These are phyloP conservation scores for Coluber constrictor DNA, from an alignment of 2,797 vertebrate genomes.

Conservation along the genomic window DNA sequence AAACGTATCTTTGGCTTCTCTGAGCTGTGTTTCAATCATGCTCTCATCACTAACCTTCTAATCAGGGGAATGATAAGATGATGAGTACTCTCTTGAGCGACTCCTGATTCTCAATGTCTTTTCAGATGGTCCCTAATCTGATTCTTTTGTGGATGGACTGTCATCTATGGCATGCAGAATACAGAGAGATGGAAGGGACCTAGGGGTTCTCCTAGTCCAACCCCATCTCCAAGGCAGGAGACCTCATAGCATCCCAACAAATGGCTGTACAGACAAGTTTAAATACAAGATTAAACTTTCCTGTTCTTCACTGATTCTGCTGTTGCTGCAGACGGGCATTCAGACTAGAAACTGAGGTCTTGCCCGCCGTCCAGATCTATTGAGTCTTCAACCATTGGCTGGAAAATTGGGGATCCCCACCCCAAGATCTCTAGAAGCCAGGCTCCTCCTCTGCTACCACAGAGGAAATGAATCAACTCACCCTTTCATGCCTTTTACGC, in stretches of 20 bases:
- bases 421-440: not conserved
- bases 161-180: too few species aligned
- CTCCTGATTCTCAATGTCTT: not conserved
- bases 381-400: not conserved
- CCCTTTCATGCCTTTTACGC: constrained; percentile 54
- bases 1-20: not conserved
- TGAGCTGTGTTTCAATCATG: not conserved
- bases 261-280: too few species aligned
- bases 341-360: not conserved
- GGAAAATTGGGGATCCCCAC: not conserved
- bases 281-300: too few species aligned
- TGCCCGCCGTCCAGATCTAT: not conserved
- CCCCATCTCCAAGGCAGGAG: too few species aligned
- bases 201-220: not conserved
- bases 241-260: not conserved
- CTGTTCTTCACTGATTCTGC: not conserved
- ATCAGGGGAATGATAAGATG: not conserved
- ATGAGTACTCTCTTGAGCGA: too few species aligned
- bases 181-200: too few species aligned
- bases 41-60: not conserved
- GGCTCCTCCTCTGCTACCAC: not conserved
- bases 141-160: not conserved
- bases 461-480: constrained; percentile 32
- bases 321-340: not conserved
- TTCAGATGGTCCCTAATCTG: not conserved